Evolutionary conservation across 2,113 vertebrate genomes (phyloP), one percentile per base, ranked within the genome.

Genomic region (Pavo muticus): DNA sequence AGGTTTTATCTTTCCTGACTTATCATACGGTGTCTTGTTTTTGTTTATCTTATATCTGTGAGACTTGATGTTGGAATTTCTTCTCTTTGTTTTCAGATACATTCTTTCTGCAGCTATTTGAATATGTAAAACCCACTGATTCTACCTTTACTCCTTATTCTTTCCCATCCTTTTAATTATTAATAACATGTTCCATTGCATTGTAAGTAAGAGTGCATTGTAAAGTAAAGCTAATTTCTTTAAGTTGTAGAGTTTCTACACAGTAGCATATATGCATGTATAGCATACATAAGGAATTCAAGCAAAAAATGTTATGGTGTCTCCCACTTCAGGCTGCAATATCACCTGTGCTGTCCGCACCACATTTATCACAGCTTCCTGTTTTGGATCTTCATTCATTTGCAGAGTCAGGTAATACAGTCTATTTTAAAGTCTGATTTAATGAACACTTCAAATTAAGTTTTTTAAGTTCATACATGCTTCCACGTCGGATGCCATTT

Each of bases 381-480:
- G 42, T 98, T 73, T 92, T 98, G 81, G 99, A 99, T 93, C 96
- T 98, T 93, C 97, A 96, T 81, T 97, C 98, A 13, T 86, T 99
- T 52, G 96, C 98, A 35, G 98, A 99, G 60, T 98, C 98, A 96
- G 98, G 99, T 99, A 96, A 98, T 96, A 37, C 1, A 3, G 69
- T 50, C 27, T 67, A 0, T 89, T 94, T 91, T 77, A 47, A 61
- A 63, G 27, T 75, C 42, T 67, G 39, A 11, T 42, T 80, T 69
- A n/a, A 14, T 64, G 47, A 95, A 93, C 32, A 45, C 64, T 57
- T 96, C 84, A 97, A 89, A 29, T 93, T 93, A 16, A 92, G 80
- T 10, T 12, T 73, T 45, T 45, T 74, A 3, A 77, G 11, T 77
- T 88, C 4, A 23, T 29, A 54, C 9, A 5, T 9, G 14, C 9